Evolutionary conservation across 2,888 invertebrate genomes (phyloP).

Genomic region (Eugnorisma glareosa): DNA sequence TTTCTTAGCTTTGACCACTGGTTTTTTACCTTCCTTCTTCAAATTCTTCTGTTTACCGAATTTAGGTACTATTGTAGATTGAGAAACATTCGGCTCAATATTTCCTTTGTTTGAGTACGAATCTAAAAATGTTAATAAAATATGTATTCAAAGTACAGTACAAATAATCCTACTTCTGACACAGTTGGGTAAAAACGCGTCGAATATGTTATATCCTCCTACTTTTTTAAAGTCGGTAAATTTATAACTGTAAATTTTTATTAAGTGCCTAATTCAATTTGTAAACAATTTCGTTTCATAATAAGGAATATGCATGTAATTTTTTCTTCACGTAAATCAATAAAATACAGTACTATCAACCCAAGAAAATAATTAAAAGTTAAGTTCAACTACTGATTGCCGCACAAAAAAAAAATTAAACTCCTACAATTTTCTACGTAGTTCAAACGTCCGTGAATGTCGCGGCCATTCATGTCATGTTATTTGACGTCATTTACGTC

Average conservation of each 20-base stretch:
- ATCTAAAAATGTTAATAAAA: constrained; percentile 47
- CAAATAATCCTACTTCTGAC: not conserved
- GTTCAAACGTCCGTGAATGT: no score
- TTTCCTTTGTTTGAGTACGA: constrained; percentile 33
- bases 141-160: not conserved
- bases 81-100: constrained; percentile 31
- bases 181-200: not conserved
- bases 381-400: no score
- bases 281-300: no score
- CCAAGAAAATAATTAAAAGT: no score
- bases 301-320: no score
- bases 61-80: constrained; percentile 68
- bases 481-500: no score
- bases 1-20: constrained; percentile 71
- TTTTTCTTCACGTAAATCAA: no score
- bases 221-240: not conserved
- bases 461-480: no score
- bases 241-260: not conserved
- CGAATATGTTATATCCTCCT: not conserved
- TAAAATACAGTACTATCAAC: no score
- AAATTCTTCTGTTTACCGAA: constrained; percentile 71
- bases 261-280: not conserved
- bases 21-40: constrained; percentile 38
- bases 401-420: no score
- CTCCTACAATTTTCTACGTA: no score